Conservation (phyloP, 1,140 invertebrate species). For the Pseudomyrmex pallidus region DNA sequence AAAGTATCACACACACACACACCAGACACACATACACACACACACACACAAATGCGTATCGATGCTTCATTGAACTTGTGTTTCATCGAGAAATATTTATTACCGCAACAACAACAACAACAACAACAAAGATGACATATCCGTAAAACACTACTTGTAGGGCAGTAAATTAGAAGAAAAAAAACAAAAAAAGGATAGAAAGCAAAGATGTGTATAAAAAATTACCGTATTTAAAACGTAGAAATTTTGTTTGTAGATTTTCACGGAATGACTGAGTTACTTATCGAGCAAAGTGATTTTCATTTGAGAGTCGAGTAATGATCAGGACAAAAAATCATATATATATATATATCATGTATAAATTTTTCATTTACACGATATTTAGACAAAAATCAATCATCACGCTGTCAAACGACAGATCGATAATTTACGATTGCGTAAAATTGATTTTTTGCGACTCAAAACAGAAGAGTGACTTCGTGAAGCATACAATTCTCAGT, state of each 20-base stretch:
- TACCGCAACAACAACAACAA: constrained; percentile 22
- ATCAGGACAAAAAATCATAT: neutral
- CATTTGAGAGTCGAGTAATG: neutral
- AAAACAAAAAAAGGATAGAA: constrained; percentile 14
- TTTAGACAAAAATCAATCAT: too few species aligned
- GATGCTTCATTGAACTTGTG: constrained; percentile 47
- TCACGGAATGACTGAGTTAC: constrained; percentile 45
- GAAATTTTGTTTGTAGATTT: constrained; percentile 24
- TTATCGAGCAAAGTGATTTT: neutral
- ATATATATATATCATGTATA: too few species aligned
- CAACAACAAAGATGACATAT: constrained; percentile 65
- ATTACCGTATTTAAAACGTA: constrained; percentile 26
- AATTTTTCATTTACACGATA: too few species aligned
- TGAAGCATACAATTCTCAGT: neutral
- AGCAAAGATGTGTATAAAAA: neutral
- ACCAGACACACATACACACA: neutral
- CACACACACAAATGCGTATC: constrained; percentile 32
- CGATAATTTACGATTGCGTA: too few species aligned
- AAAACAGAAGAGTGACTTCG: too few species aligned
- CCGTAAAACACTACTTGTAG: constrained; percentile 39
- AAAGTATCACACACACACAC: constrained; percentile 55
- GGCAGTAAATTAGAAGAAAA: constrained; percentile 44
- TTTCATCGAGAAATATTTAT: constrained; percentile 37
- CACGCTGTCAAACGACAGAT: too few species aligned
- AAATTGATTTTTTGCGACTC: neutral